These are phyloP conservation scores for Eulemur macaco DNA, from an alignment of 2,113 vertebrate genomes.

Conservation along the genomic window DNA sequence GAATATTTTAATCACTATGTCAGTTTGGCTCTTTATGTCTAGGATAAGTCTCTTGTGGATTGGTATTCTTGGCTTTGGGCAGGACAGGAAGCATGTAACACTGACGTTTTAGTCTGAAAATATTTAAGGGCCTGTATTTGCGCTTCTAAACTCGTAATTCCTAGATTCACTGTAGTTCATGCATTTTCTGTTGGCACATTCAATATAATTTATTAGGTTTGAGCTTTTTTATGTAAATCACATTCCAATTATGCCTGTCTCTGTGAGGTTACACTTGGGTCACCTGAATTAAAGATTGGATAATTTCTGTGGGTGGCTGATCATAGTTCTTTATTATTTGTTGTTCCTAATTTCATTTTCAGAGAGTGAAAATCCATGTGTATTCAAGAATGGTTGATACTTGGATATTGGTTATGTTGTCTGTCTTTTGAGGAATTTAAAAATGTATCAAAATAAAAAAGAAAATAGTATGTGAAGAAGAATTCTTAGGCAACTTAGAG, in stretches of 20 bases:
- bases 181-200: conserved; percentile 17
- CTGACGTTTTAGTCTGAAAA: not conserved
- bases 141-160: not conserved
- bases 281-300: not conserved
- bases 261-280: not conserved
- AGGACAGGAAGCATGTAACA: not conserved
- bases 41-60: not conserved
- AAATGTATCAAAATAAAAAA: not conserved
- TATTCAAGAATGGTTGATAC: not conserved
- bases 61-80: not conserved
- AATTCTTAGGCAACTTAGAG: not conserved
- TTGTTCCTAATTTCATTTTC: conserved; percentile 14
- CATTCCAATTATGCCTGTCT: not conserved
- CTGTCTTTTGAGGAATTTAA: conserved; percentile 7
- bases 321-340: not conserved
- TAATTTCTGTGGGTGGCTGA: not conserved
- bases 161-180: not conserved
- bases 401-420: not conserved
- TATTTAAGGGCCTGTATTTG: not conserved
- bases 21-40: not conserved
- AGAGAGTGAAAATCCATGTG: not conserved
- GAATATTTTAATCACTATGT: not conserved
- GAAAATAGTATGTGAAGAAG: not conserved
- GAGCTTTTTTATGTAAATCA: not conserved
- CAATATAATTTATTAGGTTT: not conserved